phyloP scores from a whole-genome alignment of 2,113 vertebrate genomes.

The Mus pahari region DNA sequence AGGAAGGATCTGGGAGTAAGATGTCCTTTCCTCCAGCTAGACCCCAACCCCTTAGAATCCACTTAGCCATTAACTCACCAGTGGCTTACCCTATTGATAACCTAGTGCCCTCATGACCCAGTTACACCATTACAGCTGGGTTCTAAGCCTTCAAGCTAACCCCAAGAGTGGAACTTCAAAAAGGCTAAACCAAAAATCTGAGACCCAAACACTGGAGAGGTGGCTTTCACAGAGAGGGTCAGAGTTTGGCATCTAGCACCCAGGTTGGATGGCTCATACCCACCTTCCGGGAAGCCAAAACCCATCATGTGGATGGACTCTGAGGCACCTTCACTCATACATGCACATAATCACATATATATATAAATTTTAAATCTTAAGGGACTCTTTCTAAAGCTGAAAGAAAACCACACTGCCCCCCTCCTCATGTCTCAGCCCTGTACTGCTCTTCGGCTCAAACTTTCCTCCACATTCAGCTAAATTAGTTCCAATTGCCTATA shows the following conservation, averaged over 20 bases:
- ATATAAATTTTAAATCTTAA: background rate
- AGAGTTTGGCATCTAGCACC: background rate
- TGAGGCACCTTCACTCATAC: background rate
- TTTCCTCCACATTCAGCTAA: background rate
- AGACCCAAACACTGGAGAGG: background rate
- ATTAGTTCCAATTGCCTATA: too few species aligned
- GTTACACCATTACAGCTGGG: background rate
- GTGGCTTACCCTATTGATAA: background rate
- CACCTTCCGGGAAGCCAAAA: background rate
- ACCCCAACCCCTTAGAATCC: background rate
- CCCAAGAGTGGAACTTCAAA: background rate
- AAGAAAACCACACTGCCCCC: background rate
- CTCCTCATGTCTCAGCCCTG: background rate
- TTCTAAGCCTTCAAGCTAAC: background rate
- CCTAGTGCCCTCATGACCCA: background rate
- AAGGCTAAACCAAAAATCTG: background rate
- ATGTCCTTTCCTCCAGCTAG: background rate
- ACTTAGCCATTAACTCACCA: background rate
- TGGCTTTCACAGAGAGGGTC: background rate
- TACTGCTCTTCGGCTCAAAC: background rate
- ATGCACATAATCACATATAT: background rate
- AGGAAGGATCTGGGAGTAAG: background rate
- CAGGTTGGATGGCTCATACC: too few species aligned
- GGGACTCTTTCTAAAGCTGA: background rate
- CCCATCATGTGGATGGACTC: background rate